Evolutionary conservation across 2,113 vertebrate genomes (phyloP).

Genomic region (Aphyosemion australe): DNA sequence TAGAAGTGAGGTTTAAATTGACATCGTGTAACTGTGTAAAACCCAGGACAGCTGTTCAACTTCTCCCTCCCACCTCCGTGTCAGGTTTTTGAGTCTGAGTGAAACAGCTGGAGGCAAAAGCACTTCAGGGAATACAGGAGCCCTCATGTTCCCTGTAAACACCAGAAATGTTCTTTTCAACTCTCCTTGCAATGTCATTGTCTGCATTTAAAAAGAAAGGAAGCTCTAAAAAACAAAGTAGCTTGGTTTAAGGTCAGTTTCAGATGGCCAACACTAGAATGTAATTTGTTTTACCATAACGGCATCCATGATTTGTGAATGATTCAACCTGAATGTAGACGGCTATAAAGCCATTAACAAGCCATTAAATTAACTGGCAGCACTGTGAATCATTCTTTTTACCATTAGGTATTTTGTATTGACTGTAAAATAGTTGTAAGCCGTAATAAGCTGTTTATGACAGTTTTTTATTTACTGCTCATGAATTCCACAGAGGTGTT

Average conservation of each 20-base stretch:
- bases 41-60: background rate
- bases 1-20: slow-evolving; percentile 11
- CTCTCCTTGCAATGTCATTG: background rate
- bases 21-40: slow-evolving; percentile 9
- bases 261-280: background rate
- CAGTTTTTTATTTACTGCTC: background rate
- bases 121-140: background rate
- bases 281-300: slow-evolving; percentile 5
- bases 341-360: slow-evolving; percentile 2
- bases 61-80: background rate
- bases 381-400: background rate
- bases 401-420: background rate
- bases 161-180: slow-evolving; percentile 1
- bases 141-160: slow-evolving; percentile 1
- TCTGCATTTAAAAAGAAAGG: background rate
- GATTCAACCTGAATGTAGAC: background rate
- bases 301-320: slow-evolving; percentile 14
- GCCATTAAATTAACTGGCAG: slow-evolving; percentile 10
- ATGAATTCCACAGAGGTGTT: background rate
- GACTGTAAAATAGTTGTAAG: background rate
- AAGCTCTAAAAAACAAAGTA: background rate
- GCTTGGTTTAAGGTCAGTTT: background rate
- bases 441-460: background rate
- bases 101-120: slow-evolving; percentile 6
- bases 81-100: background rate